Percentiles rank a stretch among this genome's conserved stretches.
phyloP scores from a whole-genome alignment of 2,113 vertebrate genomes.

The Tetraodon nigroviridis region DNA sequence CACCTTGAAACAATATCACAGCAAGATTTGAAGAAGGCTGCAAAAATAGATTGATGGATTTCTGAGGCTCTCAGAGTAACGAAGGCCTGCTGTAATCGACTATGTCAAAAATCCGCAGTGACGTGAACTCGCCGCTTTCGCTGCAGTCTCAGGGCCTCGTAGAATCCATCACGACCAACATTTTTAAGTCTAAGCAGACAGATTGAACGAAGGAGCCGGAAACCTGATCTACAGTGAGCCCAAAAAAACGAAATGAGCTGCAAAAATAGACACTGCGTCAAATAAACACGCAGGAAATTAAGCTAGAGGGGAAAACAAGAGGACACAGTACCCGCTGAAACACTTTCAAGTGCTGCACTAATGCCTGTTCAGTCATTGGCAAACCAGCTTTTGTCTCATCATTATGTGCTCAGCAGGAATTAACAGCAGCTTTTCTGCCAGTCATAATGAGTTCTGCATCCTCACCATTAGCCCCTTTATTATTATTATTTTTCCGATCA shows the following conservation, averaged over 20 bases:
- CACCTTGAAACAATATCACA: conserved; percentile 1
- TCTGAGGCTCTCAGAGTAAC: conserved; percentile 14
- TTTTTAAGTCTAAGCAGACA: conserved; percentile 9
- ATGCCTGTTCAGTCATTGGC: conserved; percentile 30
- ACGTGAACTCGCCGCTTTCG: conserved; percentile 3
- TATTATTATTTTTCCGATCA: conserved; percentile 53
- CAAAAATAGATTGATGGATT: conserved; percentile 22
- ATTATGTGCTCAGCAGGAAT: conserved; percentile 36
- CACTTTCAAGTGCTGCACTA: conserved; percentile 29
- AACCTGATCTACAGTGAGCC: conserved; percentile 14
- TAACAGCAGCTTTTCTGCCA: conserved; percentile 33
- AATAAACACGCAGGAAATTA: conserved; percentile 29
- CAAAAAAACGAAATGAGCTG: conserved; percentile 23
- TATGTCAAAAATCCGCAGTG: conserved; percentile 19
- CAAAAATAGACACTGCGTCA: conserved; percentile 16
- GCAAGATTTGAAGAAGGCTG: conserved; percentile 12
- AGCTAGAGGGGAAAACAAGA: conserved; percentile 8
- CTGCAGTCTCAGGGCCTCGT: conserved; percentile 9
- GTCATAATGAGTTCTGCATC: conserved; percentile 40
- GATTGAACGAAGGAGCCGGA: conserved; percentile 7
- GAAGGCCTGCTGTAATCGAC: conserved; percentile 37
- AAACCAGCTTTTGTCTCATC: conserved; percentile 38
- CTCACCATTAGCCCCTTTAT: conserved; percentile 35
- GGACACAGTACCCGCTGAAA: conserved; percentile 17
- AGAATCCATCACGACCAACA: conserved; percentile 8